These are phyloP conservation scores for Hyles lineata DNA, from an alignment of 2,888 invertebrate species.

Conservation along the genomic window DNA sequence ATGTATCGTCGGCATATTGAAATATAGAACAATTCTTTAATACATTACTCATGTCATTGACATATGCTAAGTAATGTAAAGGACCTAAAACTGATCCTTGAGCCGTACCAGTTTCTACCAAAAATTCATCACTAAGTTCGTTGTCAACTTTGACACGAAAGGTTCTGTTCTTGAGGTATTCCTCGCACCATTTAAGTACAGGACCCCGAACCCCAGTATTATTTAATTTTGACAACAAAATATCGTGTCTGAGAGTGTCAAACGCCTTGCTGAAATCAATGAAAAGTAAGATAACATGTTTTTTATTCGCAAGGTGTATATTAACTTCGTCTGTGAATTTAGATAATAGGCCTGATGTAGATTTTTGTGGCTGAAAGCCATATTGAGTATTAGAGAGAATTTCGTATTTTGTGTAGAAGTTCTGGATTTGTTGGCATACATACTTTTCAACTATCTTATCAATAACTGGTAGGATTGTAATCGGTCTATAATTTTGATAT, in stretches of 20 bases:
- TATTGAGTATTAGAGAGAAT: constrained; percentile 7
- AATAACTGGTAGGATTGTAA: not conserved
- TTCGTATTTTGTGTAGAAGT: not conserved
- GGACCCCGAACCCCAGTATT: not conserved
- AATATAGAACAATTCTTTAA: no score
- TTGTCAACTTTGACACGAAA: no score
- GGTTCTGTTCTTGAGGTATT: constrained; percentile 1
- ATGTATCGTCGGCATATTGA: no score
- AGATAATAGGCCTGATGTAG: not conserved
- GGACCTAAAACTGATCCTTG: no score
- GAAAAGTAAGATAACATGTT: not conserved
- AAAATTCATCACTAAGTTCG: no score
- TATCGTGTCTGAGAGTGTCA: constrained; percentile 2
- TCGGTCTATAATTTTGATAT: not conserved
- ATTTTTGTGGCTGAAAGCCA: not conserved
- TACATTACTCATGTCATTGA: no score
- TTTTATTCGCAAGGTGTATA: not conserved
- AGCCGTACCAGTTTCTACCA: no score
- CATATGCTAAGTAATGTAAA: no score
- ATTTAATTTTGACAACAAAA: not conserved
- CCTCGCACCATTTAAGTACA: constrained; percentile 3
- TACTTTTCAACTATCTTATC: constrained; percentile 11
- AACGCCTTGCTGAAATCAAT: constrained; percentile 2
- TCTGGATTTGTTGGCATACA: constrained; percentile 11
- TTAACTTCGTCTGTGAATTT: not conserved